Base-by-base conservation (phyloP, 1,140 invertebrate species). In the Branchinecta lynchi region DNA sequence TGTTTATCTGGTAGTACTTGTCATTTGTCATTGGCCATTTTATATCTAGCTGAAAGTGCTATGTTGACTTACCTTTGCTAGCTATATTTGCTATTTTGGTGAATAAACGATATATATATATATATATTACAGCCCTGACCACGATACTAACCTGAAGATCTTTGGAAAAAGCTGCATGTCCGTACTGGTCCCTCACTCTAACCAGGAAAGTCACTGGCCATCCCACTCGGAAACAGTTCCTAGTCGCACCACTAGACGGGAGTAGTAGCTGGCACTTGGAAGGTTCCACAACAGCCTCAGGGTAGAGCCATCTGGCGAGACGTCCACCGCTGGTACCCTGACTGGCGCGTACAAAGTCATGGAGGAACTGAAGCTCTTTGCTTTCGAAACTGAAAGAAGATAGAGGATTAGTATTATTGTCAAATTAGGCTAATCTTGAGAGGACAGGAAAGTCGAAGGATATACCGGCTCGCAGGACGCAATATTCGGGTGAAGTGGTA, bases 251-350 rank as follows among this genome's bases (percentile, higher is more conserved):
- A 20, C 71, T 68, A 17, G 44, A 32, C 3, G 86, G 86, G 75
- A 87, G 87, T 68, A 89, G 80, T 46, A 94, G 84, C 77, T 93
- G 87, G 79, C 92, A 96, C 76, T 86, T 85, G 70, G 85, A 80
- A 3, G 93, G 89, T 80, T 96, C 94, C 2, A 97, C 87, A 70
- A 89, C 89, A 9, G 93, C 88, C 75, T 94, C 91, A 0, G 93
- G 92, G 76, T 96, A 92, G 46, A 98, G 78, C 93, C 94, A 97
- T 77, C 90, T 86, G 0, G 93, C 92, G 68, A 98, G 79, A 68
- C 93, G 83, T 44, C 92, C 93, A 0, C 94, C 94, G 72, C 90
- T 92, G 0, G 92, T 93, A 3, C 89, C 90, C 10, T 87, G 83
- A 0, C 86, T 85, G 70, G 91, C 91, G 8, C 85, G 83, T 17